Base-by-base conservation (phyloP, 2,888 invertebrate genomes). In the Drosophila paucipuncta region DNA sequence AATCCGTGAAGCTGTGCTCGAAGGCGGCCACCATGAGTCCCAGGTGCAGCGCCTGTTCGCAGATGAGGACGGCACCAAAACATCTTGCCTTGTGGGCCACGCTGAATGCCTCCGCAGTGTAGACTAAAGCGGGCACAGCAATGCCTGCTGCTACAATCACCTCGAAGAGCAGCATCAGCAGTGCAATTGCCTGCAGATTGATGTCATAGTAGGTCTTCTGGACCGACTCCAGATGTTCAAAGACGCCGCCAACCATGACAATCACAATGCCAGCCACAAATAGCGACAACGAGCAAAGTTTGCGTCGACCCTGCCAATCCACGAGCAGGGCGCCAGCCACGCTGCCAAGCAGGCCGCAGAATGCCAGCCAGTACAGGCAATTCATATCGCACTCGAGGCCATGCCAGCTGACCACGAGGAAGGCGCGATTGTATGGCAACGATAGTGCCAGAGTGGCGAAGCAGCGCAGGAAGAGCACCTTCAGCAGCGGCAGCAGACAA, bases 61-160 rank as follows among this genome's bases (percentile, higher is more conserved):
- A 71, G 31, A 89, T 79, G 35, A 92, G 74, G 16, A 93, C 69
- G 5, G 69, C 70, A 18, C 92, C 85, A 55, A 93, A 73, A 35
- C 91, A 92, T 4, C 63, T 67, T 0, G 91, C 78, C 70, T 93
- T 92, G 58, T 90, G 83, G 2, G 86, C 74, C 33, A 89, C 65
- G 2, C 90, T 88, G 33, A 92, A 92, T 2, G 93, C 93, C 61
- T 92, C 93, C 4, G 91, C 83, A 4, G 92, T 81, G 49, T 93
- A 92, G 30, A 93, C 83, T 11, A 89, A 76, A 0, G 92, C 88
- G 10, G 89, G 86, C 16, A 91, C 83, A 0, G 91, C 91, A 58
- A 93, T 86, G 22, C 92, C 93, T 4, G 74, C 79, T 2, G 92
- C 82, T 18, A 89, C 89, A n/a, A 92, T 74, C 0, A 88, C 70